Conservation (phyloP, 2,888 invertebrate genomes). For the Parnassius smintheus region DNA sequence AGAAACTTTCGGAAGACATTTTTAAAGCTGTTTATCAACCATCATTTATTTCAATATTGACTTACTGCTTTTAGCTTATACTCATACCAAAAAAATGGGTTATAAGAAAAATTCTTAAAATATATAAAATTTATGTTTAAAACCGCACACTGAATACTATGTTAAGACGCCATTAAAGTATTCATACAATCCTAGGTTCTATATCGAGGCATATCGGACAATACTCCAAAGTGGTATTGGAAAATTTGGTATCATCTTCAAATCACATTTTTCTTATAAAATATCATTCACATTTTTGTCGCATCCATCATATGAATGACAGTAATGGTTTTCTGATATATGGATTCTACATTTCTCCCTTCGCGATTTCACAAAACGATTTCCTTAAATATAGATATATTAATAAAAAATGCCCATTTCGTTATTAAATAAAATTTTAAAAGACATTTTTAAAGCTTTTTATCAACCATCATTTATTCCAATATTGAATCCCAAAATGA, state of each 20-base stretch:
- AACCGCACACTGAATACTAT: neutral
- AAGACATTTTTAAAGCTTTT: too few species aligned
- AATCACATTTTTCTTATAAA: constrained; percentile 19
- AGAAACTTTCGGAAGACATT: too few species aligned
- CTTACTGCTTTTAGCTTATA: too few species aligned
- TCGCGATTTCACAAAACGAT: neutral
- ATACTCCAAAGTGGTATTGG: constrained; percentile 10
- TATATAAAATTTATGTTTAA: neutral
- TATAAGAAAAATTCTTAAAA: too few species aligned
- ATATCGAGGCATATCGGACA: constrained; percentile 3
- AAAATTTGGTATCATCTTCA: constrained; percentile 11
- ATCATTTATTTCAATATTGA: too few species aligned
- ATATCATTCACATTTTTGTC: constrained; percentile 18
- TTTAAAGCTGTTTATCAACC: too few species aligned
- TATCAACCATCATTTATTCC: too few species aligned
- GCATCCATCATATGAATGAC: constrained; percentile 24
- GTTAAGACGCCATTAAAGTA: neutral
- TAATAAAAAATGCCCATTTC: neutral
- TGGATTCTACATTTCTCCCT: constrained; percentile 16
- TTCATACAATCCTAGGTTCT: neutral
- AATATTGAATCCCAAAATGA: too few species aligned
- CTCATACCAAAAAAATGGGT: too few species aligned
- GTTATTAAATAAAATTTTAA: too few species aligned
- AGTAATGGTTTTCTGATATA: constrained; percentile 25
- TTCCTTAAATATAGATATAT: constrained; percentile 7